Conservation (phyloP, 2,888 invertebrate genomes). For the Volucella inflata region DNA sequence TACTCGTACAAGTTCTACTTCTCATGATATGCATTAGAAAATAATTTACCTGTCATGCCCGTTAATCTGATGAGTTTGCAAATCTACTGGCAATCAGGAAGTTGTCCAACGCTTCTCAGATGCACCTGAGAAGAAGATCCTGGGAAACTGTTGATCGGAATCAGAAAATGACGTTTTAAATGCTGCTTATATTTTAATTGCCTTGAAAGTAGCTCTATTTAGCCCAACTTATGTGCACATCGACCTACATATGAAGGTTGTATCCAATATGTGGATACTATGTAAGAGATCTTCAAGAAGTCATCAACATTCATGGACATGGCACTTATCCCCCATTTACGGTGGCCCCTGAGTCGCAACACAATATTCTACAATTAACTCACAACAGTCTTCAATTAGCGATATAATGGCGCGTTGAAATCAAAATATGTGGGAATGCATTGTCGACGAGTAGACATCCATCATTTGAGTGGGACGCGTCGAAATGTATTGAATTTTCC, state of each 20-base stretch:
- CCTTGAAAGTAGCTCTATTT: too few relatives aligned
- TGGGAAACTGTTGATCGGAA: too few relatives aligned
- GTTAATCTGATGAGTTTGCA: not conserved
- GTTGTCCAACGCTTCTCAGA: not conserved
- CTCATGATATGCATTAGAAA: constrained; percentile 30
- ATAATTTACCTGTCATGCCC: constrained; percentile 5
- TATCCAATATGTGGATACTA: too few relatives aligned
- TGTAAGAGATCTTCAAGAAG: too few relatives aligned
- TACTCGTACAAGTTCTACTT: too few relatives aligned
- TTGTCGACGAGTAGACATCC: constrained; percentile 68
- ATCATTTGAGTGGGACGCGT: constrained; percentile 67
- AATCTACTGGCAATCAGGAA: constrained; percentile 15
- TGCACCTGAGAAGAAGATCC: not conserved
- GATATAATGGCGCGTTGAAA: constrained; percentile 57
- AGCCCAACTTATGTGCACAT: too few relatives aligned
- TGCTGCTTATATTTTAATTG: too few relatives aligned
- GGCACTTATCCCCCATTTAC: too few relatives aligned
- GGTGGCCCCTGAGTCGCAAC: not conserved
- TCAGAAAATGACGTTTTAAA: too few relatives aligned
- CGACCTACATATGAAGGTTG: too few relatives aligned
- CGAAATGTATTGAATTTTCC: constrained; percentile 67
- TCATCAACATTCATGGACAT: too few relatives aligned
- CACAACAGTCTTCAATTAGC: constrained; percentile 69
- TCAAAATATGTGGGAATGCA: constrained; percentile 66
- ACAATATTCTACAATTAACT: constrained; percentile 51